Evolutionary conservation across 2,888 invertebrate genomes (phyloP).

Genomic region (Galeopsomyia nigrocyanea): DNA sequence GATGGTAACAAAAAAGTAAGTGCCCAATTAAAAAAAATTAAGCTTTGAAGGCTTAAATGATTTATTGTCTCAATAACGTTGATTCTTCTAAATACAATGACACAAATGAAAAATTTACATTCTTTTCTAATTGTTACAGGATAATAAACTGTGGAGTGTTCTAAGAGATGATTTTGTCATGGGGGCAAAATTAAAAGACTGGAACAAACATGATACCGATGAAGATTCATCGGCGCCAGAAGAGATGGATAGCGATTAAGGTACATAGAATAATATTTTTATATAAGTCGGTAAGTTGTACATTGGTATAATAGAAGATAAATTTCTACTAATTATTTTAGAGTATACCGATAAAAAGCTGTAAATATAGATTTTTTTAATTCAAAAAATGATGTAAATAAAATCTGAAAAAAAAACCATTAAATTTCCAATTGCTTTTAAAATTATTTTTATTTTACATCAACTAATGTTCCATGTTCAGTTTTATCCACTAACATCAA

Average conservation of each 20-base stretch:
- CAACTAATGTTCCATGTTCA: constrained; percentile 40
- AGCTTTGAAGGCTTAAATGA: too few relatives aligned
- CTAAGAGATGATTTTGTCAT: constrained; percentile 90
- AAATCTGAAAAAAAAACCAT: constrained; percentile 23
- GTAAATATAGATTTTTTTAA: constrained; percentile 27
- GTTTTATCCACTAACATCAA: constrained; percentile 44
- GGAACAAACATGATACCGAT: constrained; percentile 82
- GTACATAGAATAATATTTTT: constrained; percentile 18
- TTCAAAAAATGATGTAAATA: constrained; percentile 35
- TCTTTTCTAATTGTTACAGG: constrained; percentile 29
- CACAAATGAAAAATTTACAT: too few relatives aligned
- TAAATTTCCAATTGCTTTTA: constrained; percentile 24
- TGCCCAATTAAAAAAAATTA: too few relatives aligned
- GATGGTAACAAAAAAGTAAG: constrained; percentile 43
- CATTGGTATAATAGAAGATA: constrained; percentile 1
- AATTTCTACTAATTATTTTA: constrained; percentile 17
- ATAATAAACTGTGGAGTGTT: constrained; percentile 69
- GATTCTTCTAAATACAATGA: too few relatives aligned
- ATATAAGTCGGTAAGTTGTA: constrained; percentile 33
- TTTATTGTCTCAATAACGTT: too few relatives aligned
- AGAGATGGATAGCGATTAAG: constrained; percentile 58
- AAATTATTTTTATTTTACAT: constrained; percentile 38
- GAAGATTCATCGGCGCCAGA: constrained; percentile 59
- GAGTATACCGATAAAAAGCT: constrained; percentile 12
- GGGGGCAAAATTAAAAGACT: constrained; percentile 90